Percentiles rank a stretch among this genome's conserved stretches.
phyloP scores from a whole-genome alignment of 1,140 invertebrate genomes.

The Dreissena rostriformis region DNA sequence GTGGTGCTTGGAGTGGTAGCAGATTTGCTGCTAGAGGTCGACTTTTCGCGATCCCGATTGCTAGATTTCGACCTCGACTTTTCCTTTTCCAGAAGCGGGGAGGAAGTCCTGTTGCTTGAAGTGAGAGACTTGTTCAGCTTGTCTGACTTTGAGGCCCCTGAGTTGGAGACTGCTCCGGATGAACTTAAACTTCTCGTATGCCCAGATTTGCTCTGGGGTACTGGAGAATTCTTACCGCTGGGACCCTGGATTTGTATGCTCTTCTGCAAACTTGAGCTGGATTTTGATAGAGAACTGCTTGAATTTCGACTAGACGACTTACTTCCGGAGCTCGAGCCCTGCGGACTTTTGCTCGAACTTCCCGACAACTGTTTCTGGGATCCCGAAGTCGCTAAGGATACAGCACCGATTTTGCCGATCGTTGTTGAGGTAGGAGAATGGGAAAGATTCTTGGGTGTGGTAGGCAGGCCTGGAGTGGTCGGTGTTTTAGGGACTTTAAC shows the following conservation, averaged over 20 bases:
- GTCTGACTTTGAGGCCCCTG: conserved; percentile 35
- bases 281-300: conserved; percentile 11
- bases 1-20: conserved; percentile 57
- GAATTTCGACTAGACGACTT: conserved; percentile 31
- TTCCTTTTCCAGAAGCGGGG: conserved; percentile 57
- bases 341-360: conserved; percentile 53
- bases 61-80: conserved; percentile 52
- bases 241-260: conserved; percentile 51
- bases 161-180: conserved; percentile 1
- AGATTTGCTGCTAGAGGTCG: conserved; percentile 64
- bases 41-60: conserved; percentile 48
- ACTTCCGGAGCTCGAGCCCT: conserved; percentile 28
- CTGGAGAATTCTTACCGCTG: conserved; percentile 50
- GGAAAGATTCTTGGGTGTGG: conserved; percentile 75
- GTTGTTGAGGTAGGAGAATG: conserved; percentile 77
- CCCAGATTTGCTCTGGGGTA: conserved; percentile 35
- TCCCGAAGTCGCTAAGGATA: conserved; percentile 63
- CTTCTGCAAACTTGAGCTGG: conserved; percentile 40
- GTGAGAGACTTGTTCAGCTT: conserved; percentile 50
- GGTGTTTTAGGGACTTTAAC: conserved; percentile 56
- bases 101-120: conserved; percentile 50
- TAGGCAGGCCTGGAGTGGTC: conserved; percentile 55
- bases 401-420: conserved; percentile 65
- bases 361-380: conserved; percentile 54
- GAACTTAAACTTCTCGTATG: conserved; percentile 45